Base-by-base conservation (phyloP, 1,140 invertebrate genomes). In the Anastrepha obliqua region DNA sequence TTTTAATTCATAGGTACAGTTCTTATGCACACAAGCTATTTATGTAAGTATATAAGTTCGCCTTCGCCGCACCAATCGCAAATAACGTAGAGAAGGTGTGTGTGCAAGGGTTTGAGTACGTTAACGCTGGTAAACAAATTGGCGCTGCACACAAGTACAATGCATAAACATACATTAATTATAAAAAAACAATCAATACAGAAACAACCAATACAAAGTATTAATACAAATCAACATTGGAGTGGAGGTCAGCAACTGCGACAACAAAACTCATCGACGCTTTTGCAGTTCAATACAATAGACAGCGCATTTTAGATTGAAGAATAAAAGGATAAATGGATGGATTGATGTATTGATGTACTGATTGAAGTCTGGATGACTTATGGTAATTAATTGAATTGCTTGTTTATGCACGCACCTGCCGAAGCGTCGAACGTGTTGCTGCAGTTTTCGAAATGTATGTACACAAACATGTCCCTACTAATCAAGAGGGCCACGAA, bases 201-300 rank as follows among this genome's bases (percentile, higher is more conserved):
- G 29, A 47, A 51, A 51, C 11, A 51, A 78, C 11, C 51, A 55
- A n/a, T 17, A 74, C 4, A 0, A 17, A 74, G 44, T 20, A 81
- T 55, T 11, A 81, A 81, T 29, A 51, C 20, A 55, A 81, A 4
- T 15, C 74, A 20, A 47, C 20, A 55, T 81, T 81, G 51, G 5
- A 20, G 13, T 55, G 74, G 74, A 81, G 74, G 74, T 81, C 74
- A 81, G n/a, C 74, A 51, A 58, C 47, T 47, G 44, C 17, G 74
- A 78, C 44, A 78, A 39, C 74, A 7, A 5, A 55, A 29, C 47
- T 15, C 3, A 20, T 4, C 42, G 3, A 78, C 47, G 5, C 67
- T n/a, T 42, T 65, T 65, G n/a, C 64, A 9, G 20, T 2, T 39
- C 9, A 8, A 70, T 47, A 29, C 51, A 11, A 55, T 42, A 42